These are phyloP conservation scores for Syrrhaptes paradoxus DNA, from an alignment of 2,113 vertebrate species.

Conservation along the genomic window DNA sequence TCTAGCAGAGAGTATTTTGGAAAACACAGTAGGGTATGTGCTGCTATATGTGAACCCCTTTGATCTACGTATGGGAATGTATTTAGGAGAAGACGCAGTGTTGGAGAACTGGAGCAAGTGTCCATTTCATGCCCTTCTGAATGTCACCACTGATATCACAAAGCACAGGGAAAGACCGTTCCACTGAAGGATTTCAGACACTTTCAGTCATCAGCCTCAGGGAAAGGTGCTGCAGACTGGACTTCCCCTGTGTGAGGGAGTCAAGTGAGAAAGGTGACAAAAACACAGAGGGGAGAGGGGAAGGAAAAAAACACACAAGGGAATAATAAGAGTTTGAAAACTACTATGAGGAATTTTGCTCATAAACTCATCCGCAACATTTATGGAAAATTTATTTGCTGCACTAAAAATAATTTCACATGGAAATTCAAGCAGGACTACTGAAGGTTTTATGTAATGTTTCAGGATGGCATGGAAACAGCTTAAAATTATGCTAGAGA, in stretches of 20 bases:
- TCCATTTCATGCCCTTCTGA: neutral
- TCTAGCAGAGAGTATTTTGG: neutral
- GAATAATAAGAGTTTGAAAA: neutral
- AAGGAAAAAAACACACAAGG: neutral
- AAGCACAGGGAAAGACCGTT: neutral
- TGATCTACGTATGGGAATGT: neutral
- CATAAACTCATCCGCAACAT: neutral
- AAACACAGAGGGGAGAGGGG: neutral
- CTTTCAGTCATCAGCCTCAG: neutral
- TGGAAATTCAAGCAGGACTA: constrained; percentile 4
- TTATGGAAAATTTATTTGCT: neutral
- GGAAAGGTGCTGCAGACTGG: neutral
- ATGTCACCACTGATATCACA: neutral
- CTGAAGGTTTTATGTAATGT: neutral
- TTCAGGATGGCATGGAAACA: constrained; percentile 19
- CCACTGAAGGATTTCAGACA: neutral
- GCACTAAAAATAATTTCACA: neutral
- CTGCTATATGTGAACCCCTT: neutral
- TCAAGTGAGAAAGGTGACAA: neutral
- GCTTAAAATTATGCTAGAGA: neutral
- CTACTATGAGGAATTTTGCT: constrained; percentile 4
- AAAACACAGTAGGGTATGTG: neutral
- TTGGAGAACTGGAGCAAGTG: neutral
- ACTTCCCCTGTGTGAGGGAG: neutral
- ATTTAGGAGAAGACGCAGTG: neutral